Percentiles rank a stretch among this genome's conserved stretches.
phyloP scores from a whole-genome alignment of 2,797 vertebrate species.

The Spinus pinus region DNA sequence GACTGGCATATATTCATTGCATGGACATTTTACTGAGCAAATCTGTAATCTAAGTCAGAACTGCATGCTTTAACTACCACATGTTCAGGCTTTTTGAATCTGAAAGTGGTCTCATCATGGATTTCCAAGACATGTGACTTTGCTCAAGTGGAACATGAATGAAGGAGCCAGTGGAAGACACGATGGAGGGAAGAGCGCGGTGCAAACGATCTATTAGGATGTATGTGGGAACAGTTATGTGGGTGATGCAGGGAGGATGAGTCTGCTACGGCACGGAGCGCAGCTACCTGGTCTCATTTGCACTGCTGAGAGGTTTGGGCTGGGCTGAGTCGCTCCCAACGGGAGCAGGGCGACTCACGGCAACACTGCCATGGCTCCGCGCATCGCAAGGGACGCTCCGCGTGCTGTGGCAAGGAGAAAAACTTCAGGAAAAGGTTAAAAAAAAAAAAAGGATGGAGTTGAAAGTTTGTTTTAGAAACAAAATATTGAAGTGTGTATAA shows the following conservation, averaged over 20 bases:
- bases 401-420: slow-evolving; percentile 86
- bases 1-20: not conserved
- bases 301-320: slow-evolving; percentile 85
- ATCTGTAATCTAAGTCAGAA: not conserved
- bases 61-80: not conserved
- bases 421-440: slow-evolving; percentile 74
- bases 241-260: slow-evolving; percentile 17
- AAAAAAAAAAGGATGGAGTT: not conserved
- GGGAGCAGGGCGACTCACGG: slow-evolving; percentile 82
- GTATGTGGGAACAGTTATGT: not conserved
- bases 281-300: slow-evolving; percentile 94
- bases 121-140: not conserved
- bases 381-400: slow-evolving; percentile 89
- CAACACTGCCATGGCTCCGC: slow-evolving; percentile 86
- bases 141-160: not conserved
- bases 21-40: not conserved
- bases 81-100: not conserved
- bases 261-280: not conserved
- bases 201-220: slow-evolving; percentile 16
- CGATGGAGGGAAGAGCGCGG: not conserved
- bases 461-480: not conserved
- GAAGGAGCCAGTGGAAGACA: not conserved
- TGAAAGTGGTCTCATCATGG: not conserved
- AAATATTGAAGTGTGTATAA: not conserved
- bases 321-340: slow-evolving; percentile 82